These are phyloP conservation scores for Schrankia costaestrigalis DNA, from an alignment of 2,888 invertebrate species.

Conservation along the genomic window DNA sequence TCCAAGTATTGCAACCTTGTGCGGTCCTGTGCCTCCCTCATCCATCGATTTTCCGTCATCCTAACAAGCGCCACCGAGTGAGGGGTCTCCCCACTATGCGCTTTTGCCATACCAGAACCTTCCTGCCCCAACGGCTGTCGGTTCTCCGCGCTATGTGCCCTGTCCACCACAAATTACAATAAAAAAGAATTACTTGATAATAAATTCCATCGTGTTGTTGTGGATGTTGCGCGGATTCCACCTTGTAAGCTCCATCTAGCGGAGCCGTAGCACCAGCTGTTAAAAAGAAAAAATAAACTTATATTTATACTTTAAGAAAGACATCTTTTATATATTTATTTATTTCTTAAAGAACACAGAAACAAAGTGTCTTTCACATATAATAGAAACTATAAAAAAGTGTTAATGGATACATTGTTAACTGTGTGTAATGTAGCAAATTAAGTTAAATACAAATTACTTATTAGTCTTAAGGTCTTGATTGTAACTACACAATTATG, in stretches of 20 bases:
- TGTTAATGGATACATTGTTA: too few relatives aligned
- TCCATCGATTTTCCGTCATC: too few relatives aligned
- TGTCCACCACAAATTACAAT: neutral
- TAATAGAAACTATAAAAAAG: too few relatives aligned
- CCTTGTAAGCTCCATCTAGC: slow-evolving; percentile 68
- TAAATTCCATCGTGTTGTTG: slow-evolving; percentile 88
- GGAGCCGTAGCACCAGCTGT: slow-evolving; percentile 60
- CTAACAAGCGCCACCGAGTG: too few relatives aligned
- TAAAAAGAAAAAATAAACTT: neutral
- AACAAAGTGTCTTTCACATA: too few relatives aligned
- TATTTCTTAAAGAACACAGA: neutral
- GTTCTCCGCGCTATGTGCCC: neutral
- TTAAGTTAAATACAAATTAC: too few relatives aligned
- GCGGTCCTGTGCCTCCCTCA: too few relatives aligned
- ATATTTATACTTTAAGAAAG: neutral
- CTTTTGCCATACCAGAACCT: neutral
- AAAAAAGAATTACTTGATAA: slow-evolving; percentile 83
- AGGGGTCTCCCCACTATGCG: too few relatives aligned
- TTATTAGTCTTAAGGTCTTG: too few relatives aligned
- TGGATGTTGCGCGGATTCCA: slow-evolving; percentile 74
- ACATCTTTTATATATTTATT: neutral
- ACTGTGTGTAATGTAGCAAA: too few relatives aligned
- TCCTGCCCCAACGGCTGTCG: neutral
- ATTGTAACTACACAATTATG: too few relatives aligned
- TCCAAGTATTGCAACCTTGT: too few relatives aligned